Evolutionary conservation across 2,797 vertebrate genomes (phyloP), one percentile per base, ranked within the genome.

Genomic region (Gymnopithys bicolor): DNA sequence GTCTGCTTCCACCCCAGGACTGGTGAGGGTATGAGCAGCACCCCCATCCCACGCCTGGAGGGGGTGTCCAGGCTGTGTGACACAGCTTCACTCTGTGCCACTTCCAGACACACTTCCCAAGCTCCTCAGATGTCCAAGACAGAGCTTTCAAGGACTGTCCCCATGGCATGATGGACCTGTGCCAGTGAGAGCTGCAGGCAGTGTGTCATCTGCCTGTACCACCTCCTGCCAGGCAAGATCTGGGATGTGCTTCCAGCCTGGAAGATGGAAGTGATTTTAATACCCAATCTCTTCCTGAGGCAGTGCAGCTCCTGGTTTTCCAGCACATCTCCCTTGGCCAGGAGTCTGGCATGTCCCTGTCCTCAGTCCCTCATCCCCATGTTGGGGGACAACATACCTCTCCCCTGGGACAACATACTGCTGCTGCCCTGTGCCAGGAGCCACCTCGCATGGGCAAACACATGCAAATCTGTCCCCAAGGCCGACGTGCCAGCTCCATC

Each of bases 81-180:
- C 1, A 9, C 35, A n/a, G 14, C 37, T 16, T 41, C 33, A 58
- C 43, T 33, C 0, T 0, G 14, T 55, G 64, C 13, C 0, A 0
- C 48, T 68, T 70, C 66, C 37, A 49, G 77, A 55, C 25, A 60
- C 4, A 1, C 3, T 60, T 25, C 24, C 19, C 0, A 0, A 53
- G 35, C 48, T 80, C 56, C 41, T 71, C 4, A 8, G 35, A 35
- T 58, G 19, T 13, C 24, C 49, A 28, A 18, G 33, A 21, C 45
- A 79, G 79, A 77, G 32, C 5, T 56, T 59, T 15, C 32, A 69
- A 76, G 63, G 63, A 51, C 51, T n/a, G 51, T 81, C 46, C 69
- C 55, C 24, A 9, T 0, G 4, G 74, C 0, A 0, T 1, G 13
- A 32, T 41, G 60, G 68, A 51, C 7, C 32, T 14, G 48, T n/a